Conservation (phyloP, 2,888 invertebrate genomes). For the Omphaloscelis lunosa region DNA sequence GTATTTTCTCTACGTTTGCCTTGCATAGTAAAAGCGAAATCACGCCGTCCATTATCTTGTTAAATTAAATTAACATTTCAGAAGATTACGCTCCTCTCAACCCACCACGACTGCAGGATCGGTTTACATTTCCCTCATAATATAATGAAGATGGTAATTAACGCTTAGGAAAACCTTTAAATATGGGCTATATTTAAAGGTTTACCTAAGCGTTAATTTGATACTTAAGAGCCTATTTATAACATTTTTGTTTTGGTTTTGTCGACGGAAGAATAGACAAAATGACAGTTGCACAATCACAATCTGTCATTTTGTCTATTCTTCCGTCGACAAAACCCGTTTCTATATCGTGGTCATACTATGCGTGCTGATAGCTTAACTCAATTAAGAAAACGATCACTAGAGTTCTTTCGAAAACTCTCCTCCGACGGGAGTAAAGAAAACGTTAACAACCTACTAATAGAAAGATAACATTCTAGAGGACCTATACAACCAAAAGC, state of each 20-base stretch:
- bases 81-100: slow-evolving; percentile 24
- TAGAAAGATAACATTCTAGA: not conserved
- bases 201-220: too few species aligned
- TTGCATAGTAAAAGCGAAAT: slow-evolving; percentile 9
- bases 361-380: not conserved
- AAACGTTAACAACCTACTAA: not conserved
- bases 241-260: not conserved
- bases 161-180: not conserved
- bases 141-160: slow-evolving; percentile 21
- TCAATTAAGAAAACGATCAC: not conserved
- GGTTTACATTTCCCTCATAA: slow-evolving; percentile 10
- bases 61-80: slow-evolving; percentile 37
- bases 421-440: not conserved
- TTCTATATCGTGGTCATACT: too few species aligned
- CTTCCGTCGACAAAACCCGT: too few species aligned
- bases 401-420: not conserved
- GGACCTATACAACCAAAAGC: not conserved
- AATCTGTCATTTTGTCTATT: too few species aligned
- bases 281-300: too few species aligned
- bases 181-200: not conserved
- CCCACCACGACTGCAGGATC: not conserved
- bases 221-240: not conserved
- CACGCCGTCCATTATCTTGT: slow-evolving; percentile 18
- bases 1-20: slow-evolving; percentile 12
- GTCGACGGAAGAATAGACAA: too few species aligned